Conservation (phyloP, 2,797 vertebrate species). For the Muraenolepis orangiensis region DNA sequence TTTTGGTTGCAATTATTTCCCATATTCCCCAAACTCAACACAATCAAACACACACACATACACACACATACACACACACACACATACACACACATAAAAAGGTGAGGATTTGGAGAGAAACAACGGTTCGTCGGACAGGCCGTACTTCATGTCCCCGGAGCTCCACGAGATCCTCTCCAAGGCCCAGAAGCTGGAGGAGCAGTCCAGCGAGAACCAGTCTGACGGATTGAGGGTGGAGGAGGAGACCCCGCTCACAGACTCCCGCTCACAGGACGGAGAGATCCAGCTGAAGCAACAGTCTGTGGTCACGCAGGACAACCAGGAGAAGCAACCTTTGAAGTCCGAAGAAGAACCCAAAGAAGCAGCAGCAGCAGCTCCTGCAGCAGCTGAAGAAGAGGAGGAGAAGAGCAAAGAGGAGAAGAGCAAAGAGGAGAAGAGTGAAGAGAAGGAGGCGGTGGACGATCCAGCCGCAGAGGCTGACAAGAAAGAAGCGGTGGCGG, state of each 20-base stretch:
- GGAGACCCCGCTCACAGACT: slow-evolving; percentile 62
- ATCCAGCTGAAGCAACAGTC: slow-evolving; percentile 65
- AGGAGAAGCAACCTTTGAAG: slow-evolving; percentile 55
- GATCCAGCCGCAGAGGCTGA: slow-evolving; percentile 17
- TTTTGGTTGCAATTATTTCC: slow-evolving; percentile 8
- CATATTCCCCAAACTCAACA: slow-evolving; percentile 47
- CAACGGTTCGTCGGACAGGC: slow-evolving; percentile 86
- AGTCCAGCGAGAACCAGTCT: slow-evolving; percentile 40
- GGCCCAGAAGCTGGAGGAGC: slow-evolving; percentile 15
- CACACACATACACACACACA: not conserved
- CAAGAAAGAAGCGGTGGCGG: slow-evolving; percentile 51
- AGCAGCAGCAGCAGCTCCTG: slow-evolving; percentile 44
- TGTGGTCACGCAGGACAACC: slow-evolving; percentile 43
- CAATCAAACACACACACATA: not conserved
- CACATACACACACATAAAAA: slow-evolving; percentile 53
- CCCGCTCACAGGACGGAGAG: slow-evolving; percentile 68
- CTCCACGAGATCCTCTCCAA: slow-evolving; percentile 88
- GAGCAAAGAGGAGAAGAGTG: slow-evolving; percentile 33
- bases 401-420: slow-evolving; percentile 31
- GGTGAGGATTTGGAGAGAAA: slow-evolving; percentile 98
- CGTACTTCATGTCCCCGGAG: slow-evolving; percentile 91
- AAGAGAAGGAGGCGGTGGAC: slow-evolving; percentile 29
- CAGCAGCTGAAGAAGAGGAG: slow-evolving; percentile 22
- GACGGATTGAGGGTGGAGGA: slow-evolving; percentile 51
- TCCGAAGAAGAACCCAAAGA: slow-evolving; percentile 35